A percentile compares a stretch with the other conserved stretches of the same genome.
These are phyloP conservation scores for Heteropelma amictum DNA, from an alignment of 2,888 invertebrate genomes.

Conservation along the genomic window DNA sequence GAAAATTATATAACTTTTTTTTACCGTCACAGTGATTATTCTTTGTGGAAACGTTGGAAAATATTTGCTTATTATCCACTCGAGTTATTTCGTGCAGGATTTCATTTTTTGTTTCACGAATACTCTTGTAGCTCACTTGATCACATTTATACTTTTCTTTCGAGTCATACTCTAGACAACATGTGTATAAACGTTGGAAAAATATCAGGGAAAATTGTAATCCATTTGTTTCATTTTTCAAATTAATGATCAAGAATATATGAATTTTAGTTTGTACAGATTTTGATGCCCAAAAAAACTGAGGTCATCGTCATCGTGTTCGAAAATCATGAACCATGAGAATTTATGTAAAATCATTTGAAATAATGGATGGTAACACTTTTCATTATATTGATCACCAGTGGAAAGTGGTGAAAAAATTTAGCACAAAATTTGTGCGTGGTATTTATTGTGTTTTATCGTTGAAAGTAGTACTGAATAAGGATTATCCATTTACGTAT, in stretches of 20 bases:
- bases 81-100: neutral
- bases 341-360: no score
- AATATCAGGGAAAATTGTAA: neutral
- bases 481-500: neutral
- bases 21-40: neutral
- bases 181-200: slow-evolving; percentile 6
- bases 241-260: no score
- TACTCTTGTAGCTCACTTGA: neutral
- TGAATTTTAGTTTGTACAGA: no score
- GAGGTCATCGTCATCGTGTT: no score
- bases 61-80: neutral
- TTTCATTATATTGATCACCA: neutral
- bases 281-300: no score
- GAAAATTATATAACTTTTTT: neutral
- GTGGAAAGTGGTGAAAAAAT: neutral
- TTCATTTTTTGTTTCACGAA: slow-evolving; percentile 40
- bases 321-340: no score
- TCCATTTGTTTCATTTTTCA: neutral
- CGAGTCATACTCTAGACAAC: slow-evolving; percentile 16
- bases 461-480: no score
- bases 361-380: no score
- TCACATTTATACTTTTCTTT: neutral
- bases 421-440: slow-evolving; percentile 11
- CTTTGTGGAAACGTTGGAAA: neutral
- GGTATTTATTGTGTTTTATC: no score